Evolutionary conservation across 2,797 vertebrate species (phyloP), one percentile per base, ranked within the genome.

Genomic region (Muscicapa comitata): DNA sequence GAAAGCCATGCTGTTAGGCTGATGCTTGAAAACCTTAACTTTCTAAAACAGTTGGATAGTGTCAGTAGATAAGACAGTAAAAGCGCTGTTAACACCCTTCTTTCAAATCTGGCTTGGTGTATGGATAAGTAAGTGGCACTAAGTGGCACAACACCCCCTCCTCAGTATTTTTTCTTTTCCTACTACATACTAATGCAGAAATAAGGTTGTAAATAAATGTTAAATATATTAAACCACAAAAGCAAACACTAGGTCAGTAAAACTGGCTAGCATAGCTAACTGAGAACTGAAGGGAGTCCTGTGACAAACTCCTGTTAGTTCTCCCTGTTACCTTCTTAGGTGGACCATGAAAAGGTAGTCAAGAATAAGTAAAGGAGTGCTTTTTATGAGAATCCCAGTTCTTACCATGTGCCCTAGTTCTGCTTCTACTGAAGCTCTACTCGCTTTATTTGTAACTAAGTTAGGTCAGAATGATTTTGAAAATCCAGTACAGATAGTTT

Each of bases 1-100:
- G 72, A 94, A 96, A 95, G 84, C 83, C n/a, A 2, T 47, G 53
- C 86, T 86, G 91, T 77, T 91, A 90, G 68, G 78, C 87, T 7
- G 4, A 92, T 76, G 76, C 70, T 61, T 93, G 92, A 88, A 94
- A 93, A 88, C 88, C 26, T 65, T 84, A 92, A 89, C 90, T 96
- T 89, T 75, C 89, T 82, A 33, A 26, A 95, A 75, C 89, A 90
- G 68, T 70, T 93, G 86, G 74, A 88, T 59, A 82, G 73, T 40
- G 66, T 80, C 58, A 68, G 75, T 54, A 90, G 70, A 53, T 70
- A 91, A 88, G 82, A 79, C 31, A 80, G 73, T 14, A 38, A 11
- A 80, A 65, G 83, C n/a, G 57, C 82, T 76, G 68, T 61, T 93
- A 95, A 86, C 58, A 94, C 40, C 21, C 25, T 79, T 35, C 71